These are phyloP conservation scores for Buceros bicornis DNA, from an alignment of 2,797 vertebrate species.

Conservation along the genomic window DNA sequence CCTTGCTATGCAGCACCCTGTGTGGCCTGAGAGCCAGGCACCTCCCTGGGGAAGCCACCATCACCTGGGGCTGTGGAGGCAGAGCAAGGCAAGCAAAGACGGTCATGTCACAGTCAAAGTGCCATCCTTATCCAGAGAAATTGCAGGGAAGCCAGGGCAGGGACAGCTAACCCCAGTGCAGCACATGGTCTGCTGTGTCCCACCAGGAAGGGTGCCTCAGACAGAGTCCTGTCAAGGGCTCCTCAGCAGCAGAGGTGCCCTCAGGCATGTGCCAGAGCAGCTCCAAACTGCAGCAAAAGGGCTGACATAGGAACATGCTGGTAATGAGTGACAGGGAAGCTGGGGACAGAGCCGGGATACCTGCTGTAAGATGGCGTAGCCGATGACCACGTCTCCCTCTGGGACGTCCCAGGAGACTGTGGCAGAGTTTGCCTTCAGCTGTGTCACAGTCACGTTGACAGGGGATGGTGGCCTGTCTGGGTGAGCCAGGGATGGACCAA, in stretches of 20 bases:
- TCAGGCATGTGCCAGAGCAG: neutral
- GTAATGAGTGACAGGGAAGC: neutral
- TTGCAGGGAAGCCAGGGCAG: neutral
- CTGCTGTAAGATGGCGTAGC: slow-evolving; percentile 97
- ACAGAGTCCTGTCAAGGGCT: neutral
- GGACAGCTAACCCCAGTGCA: neutral
- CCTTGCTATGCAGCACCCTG: neutral
- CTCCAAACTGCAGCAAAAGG: accelerated
- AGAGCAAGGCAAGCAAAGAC: neutral
- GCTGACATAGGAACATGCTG: neutral
- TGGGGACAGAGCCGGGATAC: slow-evolving; percentile 73
- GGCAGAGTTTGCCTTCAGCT: slow-evolving; percentile 94
- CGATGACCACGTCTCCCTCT: slow-evolving; percentile 95
- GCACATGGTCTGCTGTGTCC: neutral
- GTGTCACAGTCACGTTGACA: slow-evolving; percentile 95
- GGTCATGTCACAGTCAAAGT: neutral
- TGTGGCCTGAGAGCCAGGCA: neutral
- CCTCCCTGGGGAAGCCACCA: neutral
- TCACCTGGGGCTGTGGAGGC: neutral
- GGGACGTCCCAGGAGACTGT: slow-evolving; percentile 98
- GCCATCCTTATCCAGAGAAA: neutral
- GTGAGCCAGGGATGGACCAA: neutral
- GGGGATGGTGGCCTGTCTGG: slow-evolving; percentile 93
- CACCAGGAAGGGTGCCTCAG: neutral
- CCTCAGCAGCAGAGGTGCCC: neutral